A percentile compares a stretch with the other conserved stretches of the same genome.
These are phyloP conservation scores for Platanista minor DNA, from an alignment of 2,113 vertebrate genomes.

Conservation along the genomic window DNA sequence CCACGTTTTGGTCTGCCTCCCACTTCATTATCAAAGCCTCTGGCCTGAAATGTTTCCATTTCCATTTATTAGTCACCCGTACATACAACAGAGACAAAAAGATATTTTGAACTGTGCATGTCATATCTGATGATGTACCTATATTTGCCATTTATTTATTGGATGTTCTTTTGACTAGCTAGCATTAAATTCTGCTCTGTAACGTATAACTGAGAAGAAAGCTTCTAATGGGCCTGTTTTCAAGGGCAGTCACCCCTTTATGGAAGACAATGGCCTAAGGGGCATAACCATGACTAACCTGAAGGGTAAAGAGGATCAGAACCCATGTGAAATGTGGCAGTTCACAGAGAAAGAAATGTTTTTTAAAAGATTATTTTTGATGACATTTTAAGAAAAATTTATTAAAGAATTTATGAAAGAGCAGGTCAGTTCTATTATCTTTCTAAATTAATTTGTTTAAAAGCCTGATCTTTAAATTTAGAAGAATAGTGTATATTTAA, in stretches of 20 bases:
- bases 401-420: constrained; percentile 78
- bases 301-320: constrained; percentile 52
- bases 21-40: no score
- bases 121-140: background rate
- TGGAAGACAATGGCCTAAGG: constrained; percentile 42
- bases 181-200: background rate
- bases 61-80: background rate
- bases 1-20: no score
- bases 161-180: background rate
- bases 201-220: background rate
- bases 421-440: constrained; percentile 79
- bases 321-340: background rate
- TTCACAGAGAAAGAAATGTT: constrained; percentile 64
- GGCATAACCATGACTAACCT: constrained; percentile 33
- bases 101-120: background rate
- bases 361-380: constrained; percentile 65
- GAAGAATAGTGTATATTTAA: constrained; percentile 83
- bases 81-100: background rate
- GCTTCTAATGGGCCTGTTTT: constrained; percentile 21
- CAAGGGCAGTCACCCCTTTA: constrained; percentile 44
- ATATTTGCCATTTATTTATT: background rate
- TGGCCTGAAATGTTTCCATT: background rate
- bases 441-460: constrained; percentile 81
- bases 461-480: constrained; percentile 78
- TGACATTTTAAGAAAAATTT: constrained; percentile 63